A percentile compares a stretch with the other conserved stretches of the same genome.
These are phyloP conservation scores for Novumbra hubbsi DNA, from an alignment of 2,797 vertebrate species.

Conservation along the genomic window DNA sequence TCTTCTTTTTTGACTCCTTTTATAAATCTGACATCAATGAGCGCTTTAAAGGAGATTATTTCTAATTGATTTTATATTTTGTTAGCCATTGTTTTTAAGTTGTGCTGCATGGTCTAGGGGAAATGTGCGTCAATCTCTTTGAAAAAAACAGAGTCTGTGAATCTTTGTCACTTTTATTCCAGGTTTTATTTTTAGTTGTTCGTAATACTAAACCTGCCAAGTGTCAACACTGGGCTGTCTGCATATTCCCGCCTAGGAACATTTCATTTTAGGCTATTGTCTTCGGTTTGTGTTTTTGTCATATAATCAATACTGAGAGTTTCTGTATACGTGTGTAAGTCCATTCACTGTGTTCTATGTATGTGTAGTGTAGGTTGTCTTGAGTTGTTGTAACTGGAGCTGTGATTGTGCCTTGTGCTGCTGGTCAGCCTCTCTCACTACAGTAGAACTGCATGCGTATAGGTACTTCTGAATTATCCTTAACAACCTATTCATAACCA, in stretches of 20 bases:
- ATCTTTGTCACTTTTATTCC: not conserved
- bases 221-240: not conserved
- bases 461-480: conserved; percentile 18
- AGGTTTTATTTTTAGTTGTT: not conserved
- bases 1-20: conserved; percentile 46
- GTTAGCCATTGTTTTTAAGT: not conserved
- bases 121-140: not conserved
- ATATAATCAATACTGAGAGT: conserved; percentile 20
- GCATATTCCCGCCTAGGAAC: not conserved
- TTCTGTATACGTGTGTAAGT: conserved; percentile 25
- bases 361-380: conserved; percentile 29
- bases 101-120: not conserved
- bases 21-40: conserved; percentile 51
- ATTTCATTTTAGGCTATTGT: not conserved
- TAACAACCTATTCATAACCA: conserved; percentile 28
- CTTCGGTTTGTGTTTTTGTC: not conserved
- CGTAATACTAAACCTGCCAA: not conserved
- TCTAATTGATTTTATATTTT: not conserved
- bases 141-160: not conserved
- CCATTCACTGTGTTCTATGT: not conserved
- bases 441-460: conserved; percentile 29
- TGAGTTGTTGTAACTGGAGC: not conserved
- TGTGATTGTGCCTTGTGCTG: conserved; percentile 52
- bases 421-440: conserved; percentile 40
- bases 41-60: not conserved